A percentile compares a stretch with the other conserved stretches of the same genome.
These are phyloP conservation scores for Teinopalpus imperialis DNA, from an alignment of 2,888 invertebrate species.

Conservation along the genomic window DNA sequence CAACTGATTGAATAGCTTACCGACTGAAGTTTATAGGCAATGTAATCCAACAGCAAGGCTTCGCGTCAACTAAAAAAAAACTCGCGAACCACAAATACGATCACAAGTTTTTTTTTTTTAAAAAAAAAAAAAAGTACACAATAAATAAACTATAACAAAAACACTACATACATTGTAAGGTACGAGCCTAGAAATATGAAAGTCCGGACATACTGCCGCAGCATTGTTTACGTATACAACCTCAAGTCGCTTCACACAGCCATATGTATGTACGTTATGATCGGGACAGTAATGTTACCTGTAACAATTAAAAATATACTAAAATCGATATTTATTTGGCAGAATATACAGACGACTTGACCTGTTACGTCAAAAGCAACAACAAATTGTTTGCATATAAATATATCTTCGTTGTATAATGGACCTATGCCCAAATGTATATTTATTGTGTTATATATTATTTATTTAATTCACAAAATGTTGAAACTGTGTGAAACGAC, in stretches of 20 bases:
- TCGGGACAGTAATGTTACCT: constrained; percentile 23
- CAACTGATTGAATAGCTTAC: too few relatives aligned
- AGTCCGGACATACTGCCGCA: constrained; percentile 1
- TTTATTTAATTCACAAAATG: too few relatives aligned
- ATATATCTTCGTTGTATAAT: too few relatives aligned
- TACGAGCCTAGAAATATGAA: constrained; percentile 37
- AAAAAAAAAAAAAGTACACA: constrained; percentile 18
- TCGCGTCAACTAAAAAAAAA: constrained; percentile 17
- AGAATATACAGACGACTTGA: too few relatives aligned
- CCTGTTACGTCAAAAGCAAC: too few relatives aligned
- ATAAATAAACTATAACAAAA: constrained; percentile 25
- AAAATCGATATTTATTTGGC: background rate
- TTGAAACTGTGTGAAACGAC: constrained; percentile 14
- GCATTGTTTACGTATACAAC: constrained; percentile 20
- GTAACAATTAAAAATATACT: constrained; percentile 15
- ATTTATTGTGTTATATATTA: too few relatives aligned
- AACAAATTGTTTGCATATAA: too few relatives aligned
- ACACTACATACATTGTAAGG: constrained; percentile 42
- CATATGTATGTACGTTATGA: constrained; percentile 8
- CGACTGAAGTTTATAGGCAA: too few relatives aligned
- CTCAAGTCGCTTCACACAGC: constrained; percentile 20
- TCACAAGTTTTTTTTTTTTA: constrained; percentile 2
- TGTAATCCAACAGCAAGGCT: constrained; percentile 5
- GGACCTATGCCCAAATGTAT: too few relatives aligned
- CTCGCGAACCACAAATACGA: constrained; percentile 16